Evolutionary conservation across 1,140 invertebrate species (phyloP), one percentile per base, ranked within the genome.

Genomic region (Metaphire vulgaris): DNA sequence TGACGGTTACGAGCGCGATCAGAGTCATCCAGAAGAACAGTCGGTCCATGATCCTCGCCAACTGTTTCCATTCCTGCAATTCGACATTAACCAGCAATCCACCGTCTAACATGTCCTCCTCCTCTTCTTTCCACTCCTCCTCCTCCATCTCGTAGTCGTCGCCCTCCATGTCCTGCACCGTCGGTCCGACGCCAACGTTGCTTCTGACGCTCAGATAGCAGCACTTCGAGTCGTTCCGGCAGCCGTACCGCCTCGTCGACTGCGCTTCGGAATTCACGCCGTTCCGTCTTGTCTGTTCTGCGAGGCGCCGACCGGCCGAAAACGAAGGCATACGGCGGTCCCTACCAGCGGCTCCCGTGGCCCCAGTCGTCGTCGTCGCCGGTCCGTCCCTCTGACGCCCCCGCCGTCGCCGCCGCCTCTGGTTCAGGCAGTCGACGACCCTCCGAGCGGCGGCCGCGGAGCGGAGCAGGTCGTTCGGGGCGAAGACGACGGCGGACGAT

Each of bases 1-100:
- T 56, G 6, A 56, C 41, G 41, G 41, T 12, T 6, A 56, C 41
- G 41, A 75, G 31, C 21, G 74, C 56, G 6, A 68, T n/a, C 1
- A 75, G 66, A 28, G 66, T 68, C 2, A 75, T 16, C 74, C 74
- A 75, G 74, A 75, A 75, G 74, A 75, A 75, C 2, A 75, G 66
- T 29, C 74, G 33, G 65, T 75, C 74, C 15, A 75, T 66, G 26
- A 75, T 56, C 29, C 66, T 31, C n/a, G 74, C 74, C n/a, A 75
- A 66, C 31, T 41, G 33, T 34, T 75, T 75, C 74, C 74, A 75
- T 31, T 72, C 70, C 33, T 72, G 70, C 41, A 56, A 21, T 56
- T 56, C 41, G 21, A 56, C 21, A 56, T 56, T 56, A 56, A 56
- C 21, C 6, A 56, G 41, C 6, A 56, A 21, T 56, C 41, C 41